Base-by-base conservation (phyloP, 2,888 invertebrate species). In the Lumbricus terrestris region DNA sequence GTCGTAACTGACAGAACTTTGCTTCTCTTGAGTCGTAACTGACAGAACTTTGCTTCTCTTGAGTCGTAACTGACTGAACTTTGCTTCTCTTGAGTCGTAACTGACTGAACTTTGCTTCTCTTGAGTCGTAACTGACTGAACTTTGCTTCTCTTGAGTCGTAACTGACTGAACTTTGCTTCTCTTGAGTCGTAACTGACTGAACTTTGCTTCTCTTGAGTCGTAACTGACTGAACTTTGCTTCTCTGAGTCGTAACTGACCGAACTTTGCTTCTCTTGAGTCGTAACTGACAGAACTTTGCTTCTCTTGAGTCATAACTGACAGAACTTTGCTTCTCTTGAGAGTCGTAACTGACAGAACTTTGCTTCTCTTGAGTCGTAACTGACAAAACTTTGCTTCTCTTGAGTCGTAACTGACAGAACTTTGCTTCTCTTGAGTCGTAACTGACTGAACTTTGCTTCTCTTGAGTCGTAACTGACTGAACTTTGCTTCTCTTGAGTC, bases 371-470 rank as follows among this genome's bases (percentile, higher is more conserved):
- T 34, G 35, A 37, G 89, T n/a, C 34, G 83, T 37, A n/a, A n/a
- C n/a, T n/a, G n/a, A n/a, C n/a, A n/a, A n/a, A n/a, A n/a, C n/a
- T n/a, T n/a, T n/a, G n/a, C n/a, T n/a, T n/a, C n/a, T n/a, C n/a
- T n/a, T n/a, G n/a, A n/a, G n/a, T n/a, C n/a, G 99, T 99, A 97
- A 98, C 99, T 98, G 93, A 69, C 29, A 69, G n/a, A n/a, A n/a
- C n/a, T 47, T 47, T 47, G 3, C 23, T 23, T 91, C 93, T 83
- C 33, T 37, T 34, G 35, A 37, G 89, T n/a, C 34, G 83, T 37
- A n/a, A n/a, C n/a, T n/a, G n/a, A n/a, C n/a, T n/a, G n/a, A n/a
- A n/a, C n/a, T n/a, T n/a, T n/a, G n/a, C n/a, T n/a, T n/a, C n/a
- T n/a, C n/a, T n/a, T n/a, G n/a, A n/a, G n/a, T n/a, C n/a, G 99